Evolutionary conservation across 2,888 invertebrate species (phyloP).

Genomic region (Mesorhabditis belari): DNA sequence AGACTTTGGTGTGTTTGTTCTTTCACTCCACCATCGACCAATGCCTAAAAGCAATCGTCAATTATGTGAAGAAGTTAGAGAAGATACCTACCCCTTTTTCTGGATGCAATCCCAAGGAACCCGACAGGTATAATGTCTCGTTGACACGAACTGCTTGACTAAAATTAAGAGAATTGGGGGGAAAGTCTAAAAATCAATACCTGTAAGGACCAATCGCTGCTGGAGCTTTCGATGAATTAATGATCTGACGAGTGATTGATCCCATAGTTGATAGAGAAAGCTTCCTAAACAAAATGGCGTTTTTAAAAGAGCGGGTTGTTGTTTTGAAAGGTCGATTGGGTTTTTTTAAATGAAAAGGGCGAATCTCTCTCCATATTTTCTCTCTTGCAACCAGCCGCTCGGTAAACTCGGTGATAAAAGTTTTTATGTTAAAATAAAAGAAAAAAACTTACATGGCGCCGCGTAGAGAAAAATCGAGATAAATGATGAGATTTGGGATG

Average conservation of each 20-base stretch:
- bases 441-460: too few relatives aligned
- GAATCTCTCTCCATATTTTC: too few relatives aligned
- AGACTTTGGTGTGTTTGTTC: conserved; percentile 71
- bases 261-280: too few relatives aligned
- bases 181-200: conserved; percentile 12
- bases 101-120: conserved; percentile 73
- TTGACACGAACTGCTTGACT: conserved; percentile 80
- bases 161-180: conserved; percentile 31
- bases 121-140: conserved; percentile 78
- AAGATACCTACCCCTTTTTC: conserved; percentile 61
- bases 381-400: too few relatives aligned
- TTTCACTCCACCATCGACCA: conserved; percentile 61
- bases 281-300: too few relatives aligned
- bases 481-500: too few relatives aligned
- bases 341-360: too few relatives aligned
- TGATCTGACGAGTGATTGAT: conserved; percentile 45
- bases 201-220: conserved; percentile 52
- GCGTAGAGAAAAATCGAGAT: too few relatives aligned
- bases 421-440: too few relatives aligned
- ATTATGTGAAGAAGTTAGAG: background rate
- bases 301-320: too few relatives aligned
- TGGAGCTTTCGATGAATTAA: conserved; percentile 47
- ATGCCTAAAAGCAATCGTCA: conserved; percentile 18
- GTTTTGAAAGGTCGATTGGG: too few relatives aligned
- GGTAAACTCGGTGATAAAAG: too few relatives aligned